phyloP scores from a whole-genome alignment of 2,113 vertebrate genomes.

The Taurulus bubalis region DNA sequence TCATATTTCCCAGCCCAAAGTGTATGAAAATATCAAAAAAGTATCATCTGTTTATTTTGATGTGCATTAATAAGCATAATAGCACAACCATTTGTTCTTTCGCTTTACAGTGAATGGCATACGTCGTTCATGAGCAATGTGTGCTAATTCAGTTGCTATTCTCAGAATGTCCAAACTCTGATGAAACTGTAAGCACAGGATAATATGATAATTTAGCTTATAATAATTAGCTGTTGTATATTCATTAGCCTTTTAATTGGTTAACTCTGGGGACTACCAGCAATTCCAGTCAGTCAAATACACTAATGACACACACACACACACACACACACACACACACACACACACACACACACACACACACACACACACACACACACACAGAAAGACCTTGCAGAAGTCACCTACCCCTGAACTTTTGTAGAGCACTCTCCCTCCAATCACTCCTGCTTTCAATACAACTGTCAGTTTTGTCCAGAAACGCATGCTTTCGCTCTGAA shows the following conservation, averaged over 20 bases:
- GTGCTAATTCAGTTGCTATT: conserved; percentile 36
- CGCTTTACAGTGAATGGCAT: conserved; percentile 31
- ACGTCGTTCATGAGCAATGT: conserved; percentile 26
- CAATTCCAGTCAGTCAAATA: conserved; percentile 76
- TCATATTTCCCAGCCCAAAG: not conserved
- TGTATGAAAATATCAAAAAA: conserved; percentile 8
- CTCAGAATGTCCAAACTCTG: conserved; percentile 57
- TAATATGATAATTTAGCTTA: conserved; percentile 81
- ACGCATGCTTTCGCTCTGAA: conserved; percentile 70
- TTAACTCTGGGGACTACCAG: conserved; percentile 78
- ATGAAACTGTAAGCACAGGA: conserved; percentile 64
- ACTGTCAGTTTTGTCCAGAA: conserved; percentile 80
- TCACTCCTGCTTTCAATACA: conserved; percentile 72
- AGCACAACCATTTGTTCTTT: conserved; percentile 36
- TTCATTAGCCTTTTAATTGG: conserved; percentile 85
- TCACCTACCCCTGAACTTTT: conserved; percentile 74
- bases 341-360: conserved; percentile 46
- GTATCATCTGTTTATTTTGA: conserved; percentile 37
- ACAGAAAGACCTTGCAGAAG: conserved; percentile 62
- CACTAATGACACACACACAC: conserved; percentile 69
- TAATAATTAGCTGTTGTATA: conserved; percentile 85
- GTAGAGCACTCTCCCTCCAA: conserved; percentile 54
- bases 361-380: conserved; percentile 26
- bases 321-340: conserved; percentile 30
- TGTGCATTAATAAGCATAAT: conserved; percentile 44